Conservation (phyloP, 2,113 vertebrate species). For the Trematocara macrostoma region DNA sequence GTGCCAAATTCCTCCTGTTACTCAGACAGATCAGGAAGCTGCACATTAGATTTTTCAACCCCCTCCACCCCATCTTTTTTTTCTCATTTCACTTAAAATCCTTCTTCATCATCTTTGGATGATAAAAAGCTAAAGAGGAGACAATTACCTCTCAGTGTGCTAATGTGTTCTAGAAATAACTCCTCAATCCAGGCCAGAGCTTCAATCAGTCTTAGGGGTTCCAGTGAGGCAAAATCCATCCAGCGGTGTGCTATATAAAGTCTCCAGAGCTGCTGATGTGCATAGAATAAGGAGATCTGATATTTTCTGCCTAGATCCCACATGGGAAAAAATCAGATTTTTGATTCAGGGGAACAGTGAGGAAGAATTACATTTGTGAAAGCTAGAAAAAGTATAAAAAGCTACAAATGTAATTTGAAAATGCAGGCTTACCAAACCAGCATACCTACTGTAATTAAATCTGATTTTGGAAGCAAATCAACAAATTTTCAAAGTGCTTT, state of each 20-base stretch:
- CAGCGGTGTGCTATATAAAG: slow-evolving; percentile 10
- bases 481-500: neutral
- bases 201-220: slow-evolving; percentile 54
- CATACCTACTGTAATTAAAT: neutral
- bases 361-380: neutral
- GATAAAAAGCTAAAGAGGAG: slow-evolving; percentile 61
- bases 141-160: slow-evolving; percentile 59
- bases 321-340: neutral
- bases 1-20: neutral
- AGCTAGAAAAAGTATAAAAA: neutral
- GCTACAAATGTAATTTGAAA: neutral
- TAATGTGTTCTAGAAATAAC: slow-evolving; percentile 69
- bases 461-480: neutral
- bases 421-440: neutral
- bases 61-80: neutral
- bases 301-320: neutral
- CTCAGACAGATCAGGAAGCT: neutral
- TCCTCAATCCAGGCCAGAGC: slow-evolving; percentile 61
- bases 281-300: neutral
- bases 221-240: slow-evolving; percentile 34
- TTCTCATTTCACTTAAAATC: slow-evolving; percentile 18
- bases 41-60: neutral
- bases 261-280: slow-evolving; percentile 1
- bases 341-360: neutral
- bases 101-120: slow-evolving; percentile 13